Evolutionary conservation across 2,888 invertebrate genomes (phyloP).

Genomic region (Diplazon laetatorius): DNA sequence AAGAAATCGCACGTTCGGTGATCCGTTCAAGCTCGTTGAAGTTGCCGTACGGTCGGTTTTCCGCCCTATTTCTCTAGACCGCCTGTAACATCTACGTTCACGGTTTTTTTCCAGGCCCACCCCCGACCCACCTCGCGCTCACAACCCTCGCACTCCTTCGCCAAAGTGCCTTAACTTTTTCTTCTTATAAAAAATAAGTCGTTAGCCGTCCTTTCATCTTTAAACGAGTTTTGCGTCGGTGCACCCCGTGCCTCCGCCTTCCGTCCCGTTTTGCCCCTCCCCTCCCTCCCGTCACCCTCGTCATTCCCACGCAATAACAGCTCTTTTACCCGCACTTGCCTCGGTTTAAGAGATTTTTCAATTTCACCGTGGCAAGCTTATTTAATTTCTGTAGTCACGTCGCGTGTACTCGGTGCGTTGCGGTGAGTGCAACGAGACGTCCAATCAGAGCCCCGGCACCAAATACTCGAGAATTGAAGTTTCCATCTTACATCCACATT

Average conservation of each 20-base stretch:
- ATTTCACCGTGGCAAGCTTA: slow-evolving; percentile 79
- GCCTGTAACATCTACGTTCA: slow-evolving; percentile 46
- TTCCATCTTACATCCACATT: too few species aligned
- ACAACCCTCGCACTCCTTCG: slow-evolving; percentile 51
- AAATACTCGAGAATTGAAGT: neutral
- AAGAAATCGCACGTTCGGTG: slow-evolving; percentile 44
- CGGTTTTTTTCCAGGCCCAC: neutral
- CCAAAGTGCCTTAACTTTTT: slow-evolving; percentile 81
- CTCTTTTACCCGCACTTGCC: slow-evolving; percentile 73
- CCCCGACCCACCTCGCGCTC: slow-evolving; percentile 30
- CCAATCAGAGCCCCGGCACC: slow-evolving; percentile 50
- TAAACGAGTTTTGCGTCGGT: slow-evolving; percentile 82
- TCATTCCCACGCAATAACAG: slow-evolving; percentile 35
- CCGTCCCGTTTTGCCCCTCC: slow-evolving; percentile 36
- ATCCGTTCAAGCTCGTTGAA: slow-evolving; percentile 43
- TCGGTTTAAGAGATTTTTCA: slow-evolving; percentile 82
- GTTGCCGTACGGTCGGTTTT: slow-evolving; percentile 46
- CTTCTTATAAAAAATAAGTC: slow-evolving; percentile 83
- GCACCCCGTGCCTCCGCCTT: slow-evolving; percentile 42
- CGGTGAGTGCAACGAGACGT: slow-evolving; percentile 49
- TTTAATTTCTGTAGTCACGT: slow-evolving; percentile 75
- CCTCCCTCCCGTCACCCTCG: slow-evolving; percentile 42
- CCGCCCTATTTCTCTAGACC: slow-evolving; percentile 26
- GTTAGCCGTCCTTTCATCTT: slow-evolving; percentile 82
- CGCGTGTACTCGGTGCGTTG: slow-evolving; percentile 48